Conservation (phyloP, 1,140 invertebrate genomes). For the Trinorchestia longiramus region DNA sequence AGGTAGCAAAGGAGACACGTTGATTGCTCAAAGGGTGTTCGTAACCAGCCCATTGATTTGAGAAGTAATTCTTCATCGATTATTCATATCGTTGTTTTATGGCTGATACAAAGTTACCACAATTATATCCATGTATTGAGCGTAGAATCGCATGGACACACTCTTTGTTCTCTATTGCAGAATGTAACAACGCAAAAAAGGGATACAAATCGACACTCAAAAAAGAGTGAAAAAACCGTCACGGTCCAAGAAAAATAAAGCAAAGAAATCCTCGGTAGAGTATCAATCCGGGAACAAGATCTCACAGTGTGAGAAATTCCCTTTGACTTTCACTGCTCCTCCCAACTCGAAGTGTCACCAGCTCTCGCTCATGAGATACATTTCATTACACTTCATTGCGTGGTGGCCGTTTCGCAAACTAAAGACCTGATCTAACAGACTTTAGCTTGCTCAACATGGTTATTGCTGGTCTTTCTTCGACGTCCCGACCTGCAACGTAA, state of each 20-base stretch:
- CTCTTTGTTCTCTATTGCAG: neutral
- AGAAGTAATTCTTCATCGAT: neutral
- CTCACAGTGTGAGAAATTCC: conserved; percentile 23
- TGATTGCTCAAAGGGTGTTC: neutral
- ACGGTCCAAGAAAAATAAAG: neutral
- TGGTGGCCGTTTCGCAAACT: conserved; percentile 4
- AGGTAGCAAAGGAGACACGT: neutral
- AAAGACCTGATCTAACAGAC: neutral
- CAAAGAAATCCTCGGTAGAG: neutral
- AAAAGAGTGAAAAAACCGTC: conserved; percentile 13
- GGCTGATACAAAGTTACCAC: neutral
- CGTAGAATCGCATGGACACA: neutral
- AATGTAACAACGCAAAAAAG: neutral
- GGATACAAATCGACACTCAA: neutral
- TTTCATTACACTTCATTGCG: conserved; percentile 36
- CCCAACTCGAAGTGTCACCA: neutral
- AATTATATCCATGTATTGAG: neutral
- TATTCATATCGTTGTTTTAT: neutral
- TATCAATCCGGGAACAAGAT: neutral
- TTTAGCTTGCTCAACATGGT: neutral
- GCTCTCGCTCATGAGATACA: neutral
- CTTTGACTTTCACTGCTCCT: conserved; percentile 39
- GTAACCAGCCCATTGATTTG: neutral
- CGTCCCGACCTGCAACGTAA: neutral
- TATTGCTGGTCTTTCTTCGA: neutral